A percentile compares a stretch with the other conserved stretches of the same genome.
Conservation (phyloP, 2,797 vertebrate genomes). For the Gobio occitaniae region DNA sequence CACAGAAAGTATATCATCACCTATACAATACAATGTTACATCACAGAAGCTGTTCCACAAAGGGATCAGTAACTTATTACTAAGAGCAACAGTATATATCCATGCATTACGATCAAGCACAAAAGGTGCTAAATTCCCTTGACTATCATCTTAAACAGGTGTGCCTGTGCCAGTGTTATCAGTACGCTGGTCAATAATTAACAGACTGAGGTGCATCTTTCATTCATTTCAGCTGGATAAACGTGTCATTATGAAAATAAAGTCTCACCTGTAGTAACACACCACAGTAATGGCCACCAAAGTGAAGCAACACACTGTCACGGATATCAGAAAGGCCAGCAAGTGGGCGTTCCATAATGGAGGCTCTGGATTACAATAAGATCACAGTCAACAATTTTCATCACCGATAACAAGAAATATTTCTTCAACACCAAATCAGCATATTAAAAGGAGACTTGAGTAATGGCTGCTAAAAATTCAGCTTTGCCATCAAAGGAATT, state of each 20-base stretch:
- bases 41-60: not conserved
- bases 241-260: conserved; percentile 21
- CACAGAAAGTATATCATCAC: conserved; percentile 17
- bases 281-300: conserved; percentile 89
- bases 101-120: not conserved
- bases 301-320: conserved; percentile 91
- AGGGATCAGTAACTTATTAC: conserved; percentile 33
- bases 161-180: not conserved
- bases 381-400: not conserved
- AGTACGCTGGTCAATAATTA: conserved; percentile 18
- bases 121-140: conserved; percentile 20
- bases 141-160: conserved; percentile 22
- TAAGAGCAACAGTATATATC: not conserved
- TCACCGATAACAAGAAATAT: not conserved
- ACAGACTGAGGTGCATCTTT: conserved; percentile 23
- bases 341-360: conserved; percentile 85
- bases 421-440: not conserved
- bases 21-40: not conserved
- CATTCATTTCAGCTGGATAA: not conserved
- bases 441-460: not conserved
- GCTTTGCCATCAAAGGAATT: not conserved
- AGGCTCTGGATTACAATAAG: conserved; percentile 73
- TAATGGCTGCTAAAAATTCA: not conserved
- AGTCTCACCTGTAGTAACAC: conserved; percentile 92
- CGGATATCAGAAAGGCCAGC: conserved; percentile 91